Percentiles rank a stretch among this genome's conserved stretches.
These are phyloP conservation scores for Dascillus cervinus DNA, from an alignment of 2,888 invertebrate species.

Conservation along the genomic window DNA sequence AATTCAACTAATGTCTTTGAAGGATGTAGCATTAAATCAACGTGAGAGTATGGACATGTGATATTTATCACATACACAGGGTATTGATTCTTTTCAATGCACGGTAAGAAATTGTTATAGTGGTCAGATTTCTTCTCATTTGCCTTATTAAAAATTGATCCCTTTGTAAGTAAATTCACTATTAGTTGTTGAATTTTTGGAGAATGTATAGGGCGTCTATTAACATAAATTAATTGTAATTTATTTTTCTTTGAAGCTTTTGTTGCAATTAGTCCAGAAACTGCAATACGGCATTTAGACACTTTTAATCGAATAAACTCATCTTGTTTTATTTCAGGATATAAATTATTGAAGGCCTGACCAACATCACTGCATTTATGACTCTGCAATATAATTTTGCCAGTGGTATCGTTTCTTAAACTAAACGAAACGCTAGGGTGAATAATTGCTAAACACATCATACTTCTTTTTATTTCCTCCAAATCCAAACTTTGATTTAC, in stretches of 20 bases:
- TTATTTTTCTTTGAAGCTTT: conserved; percentile 40
- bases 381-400: conserved; percentile 52
- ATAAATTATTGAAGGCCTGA: conserved; percentile 46
- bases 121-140: not conserved
- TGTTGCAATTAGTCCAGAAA: conserved; percentile 52
- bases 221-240: conserved; percentile 59
- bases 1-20: conserved; percentile 48
- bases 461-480: conserved; percentile 49
- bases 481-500: conserved; percentile 49
- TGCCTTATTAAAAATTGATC: conserved; percentile 6
- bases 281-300: conserved; percentile 42
- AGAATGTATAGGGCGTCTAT: conserved; percentile 50
- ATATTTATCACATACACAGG: conserved; percentile 50
- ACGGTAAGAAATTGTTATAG: conserved; percentile 9
- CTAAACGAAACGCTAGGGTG: conserved; percentile 60
- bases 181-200: conserved; percentile 46
- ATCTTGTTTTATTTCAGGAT: conserved; percentile 38
- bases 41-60: conserved; percentile 44
- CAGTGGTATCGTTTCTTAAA: conserved; percentile 56
- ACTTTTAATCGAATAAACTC: conserved; percentile 38
- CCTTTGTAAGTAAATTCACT: conserved; percentile 34
- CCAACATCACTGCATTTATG: conserved; percentile 49
- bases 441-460: conserved; percentile 58
- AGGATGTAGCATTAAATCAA: conserved; percentile 46
- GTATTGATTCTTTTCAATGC: conserved; percentile 20